Conservation (phyloP, 2,888 invertebrate species). For the Trachelus troglodyta region DNA sequence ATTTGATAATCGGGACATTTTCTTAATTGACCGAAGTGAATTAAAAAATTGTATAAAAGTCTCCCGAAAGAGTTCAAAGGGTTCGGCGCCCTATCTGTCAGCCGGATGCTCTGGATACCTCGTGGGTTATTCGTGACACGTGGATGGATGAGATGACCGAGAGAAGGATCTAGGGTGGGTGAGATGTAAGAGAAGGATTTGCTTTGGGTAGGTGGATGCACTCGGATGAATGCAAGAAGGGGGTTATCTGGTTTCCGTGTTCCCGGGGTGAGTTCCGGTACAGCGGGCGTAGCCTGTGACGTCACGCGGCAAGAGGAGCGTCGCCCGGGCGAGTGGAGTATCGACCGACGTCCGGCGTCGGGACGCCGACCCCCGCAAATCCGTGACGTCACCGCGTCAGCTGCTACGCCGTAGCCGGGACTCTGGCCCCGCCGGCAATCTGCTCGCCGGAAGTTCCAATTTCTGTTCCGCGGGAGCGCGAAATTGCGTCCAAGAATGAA, state of each 20-base stretch:
- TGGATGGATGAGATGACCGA: conserved; percentile 2
- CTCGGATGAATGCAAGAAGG: conserved; percentile 21
- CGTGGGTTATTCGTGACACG: not conserved
- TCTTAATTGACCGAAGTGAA: not conserved
- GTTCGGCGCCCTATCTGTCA: not conserved
- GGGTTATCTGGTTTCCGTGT: conserved; percentile 38
- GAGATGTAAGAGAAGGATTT: conserved; percentile 1
- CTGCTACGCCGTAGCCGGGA: conserved; percentile 47
- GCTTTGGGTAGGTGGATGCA: conserved; percentile 16
- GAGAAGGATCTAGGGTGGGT: not conserved
- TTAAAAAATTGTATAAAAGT: not conserved
- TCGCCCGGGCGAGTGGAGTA: conserved; percentile 60
- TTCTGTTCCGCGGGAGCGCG: conserved; percentile 16
- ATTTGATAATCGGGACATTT: not conserved
- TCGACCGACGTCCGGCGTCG: conserved; percentile 56
- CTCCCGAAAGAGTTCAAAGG: not conserved
- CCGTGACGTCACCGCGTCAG: conserved; percentile 62
- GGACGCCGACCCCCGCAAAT: conserved; percentile 57
- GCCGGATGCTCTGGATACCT: not conserved
- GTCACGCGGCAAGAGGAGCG: conserved; percentile 39
- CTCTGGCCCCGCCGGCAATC: conserved; percentile 20
- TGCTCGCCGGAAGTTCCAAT: conserved; percentile 22
- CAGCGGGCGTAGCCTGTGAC: conserved; percentile 18
- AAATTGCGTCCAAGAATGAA: not conserved
- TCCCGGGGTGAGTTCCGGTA: conserved; percentile 28